Evolutionary conservation across 2,797 vertebrate genomes (phyloP), one percentile per base, ranked within the genome.

Genomic region (Neosalanx taihuensis): DNA sequence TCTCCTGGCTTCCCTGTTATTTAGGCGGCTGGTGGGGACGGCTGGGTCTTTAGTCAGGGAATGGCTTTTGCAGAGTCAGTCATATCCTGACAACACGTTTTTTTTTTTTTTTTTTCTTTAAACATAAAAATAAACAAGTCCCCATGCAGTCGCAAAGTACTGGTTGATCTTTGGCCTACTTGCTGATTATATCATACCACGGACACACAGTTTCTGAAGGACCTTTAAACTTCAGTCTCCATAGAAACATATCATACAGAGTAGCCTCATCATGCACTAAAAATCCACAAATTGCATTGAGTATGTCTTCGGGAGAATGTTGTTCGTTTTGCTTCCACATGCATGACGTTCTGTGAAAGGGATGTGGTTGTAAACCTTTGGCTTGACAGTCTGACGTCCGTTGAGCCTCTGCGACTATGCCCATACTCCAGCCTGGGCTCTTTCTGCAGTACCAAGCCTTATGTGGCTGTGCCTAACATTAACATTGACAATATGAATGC

Each of bases 41-140:
- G 73, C 61, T 23, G 20, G 12, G 23, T 12, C 3, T 68, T 69
- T 49, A 67, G 72, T 72, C 64, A 1, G 53, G 51, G 64, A 87
- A 89, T 87, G 74, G 71, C 75, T 91, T 91, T 87, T 74, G 76
- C 89, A 90, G 89, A 85, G 71, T 72, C 76, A 72, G 72, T 77
- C 72, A 79, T 83, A 77, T 85, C 83, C 81, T 77, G 77, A 85
- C 80, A 86, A 84, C 83, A 84, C 75, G 59, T 71, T 64, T 72
- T 75, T 80, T 80, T 75, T 78, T 75, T 78, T 46, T 46, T 35
- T 46, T 46, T 46, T 80, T 84, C 33, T 57, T 76, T 77, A 74
- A 83, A 85, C 67, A 79, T 78, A 85, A 82, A 88, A 85, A 84
- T 69, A 81, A 81, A 79, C 72, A 76, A 68, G 74, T 81, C 83